A percentile compares a stretch with the other conserved stretches of the same genome.
These are phyloP conservation scores for Calameuta idolon DNA, from an alignment of 2,888 invertebrate species.

Conservation along the genomic window DNA sequence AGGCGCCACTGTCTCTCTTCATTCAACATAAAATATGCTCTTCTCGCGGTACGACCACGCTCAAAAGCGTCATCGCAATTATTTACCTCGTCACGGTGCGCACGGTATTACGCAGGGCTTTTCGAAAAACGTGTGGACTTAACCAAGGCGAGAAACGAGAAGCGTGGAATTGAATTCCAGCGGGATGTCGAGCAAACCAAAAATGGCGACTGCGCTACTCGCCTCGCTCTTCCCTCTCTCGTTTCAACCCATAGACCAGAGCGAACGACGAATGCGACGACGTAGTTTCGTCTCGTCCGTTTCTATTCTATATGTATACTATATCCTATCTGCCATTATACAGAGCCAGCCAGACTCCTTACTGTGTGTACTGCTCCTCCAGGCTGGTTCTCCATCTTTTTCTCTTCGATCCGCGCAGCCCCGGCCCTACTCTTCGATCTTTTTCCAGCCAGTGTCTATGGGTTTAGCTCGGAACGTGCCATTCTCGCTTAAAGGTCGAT, in stretches of 20 bases:
- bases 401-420: slow-evolving; percentile 1
- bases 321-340: background rate
- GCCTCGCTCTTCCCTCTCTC: slow-evolving; percentile 10
- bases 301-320: background rate
- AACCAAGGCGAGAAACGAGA: background rate
- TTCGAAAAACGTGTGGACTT: background rate
- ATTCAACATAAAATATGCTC: background rate
- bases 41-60: slow-evolving; percentile 11
- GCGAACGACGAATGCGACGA: background rate
- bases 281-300: background rate
- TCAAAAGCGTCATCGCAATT: background rate
- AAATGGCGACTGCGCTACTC: slow-evolving; percentile 23
- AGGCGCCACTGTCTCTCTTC: slow-evolving; percentile 1
- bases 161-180: slow-evolving; percentile 5
- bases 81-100: background rate
- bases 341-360: background rate
- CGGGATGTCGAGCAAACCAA: slow-evolving; percentile 18
- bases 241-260: background rate
- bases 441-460: background rate
- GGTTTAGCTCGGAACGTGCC: background rate
- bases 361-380: background rate
- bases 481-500: background rate
- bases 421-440: background rate
- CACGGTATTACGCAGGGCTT: slow-evolving; percentile 1
- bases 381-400: background rate